Conservation (phyloP, 2,888 invertebrate genomes). For the Catocala sponsa region DNA sequence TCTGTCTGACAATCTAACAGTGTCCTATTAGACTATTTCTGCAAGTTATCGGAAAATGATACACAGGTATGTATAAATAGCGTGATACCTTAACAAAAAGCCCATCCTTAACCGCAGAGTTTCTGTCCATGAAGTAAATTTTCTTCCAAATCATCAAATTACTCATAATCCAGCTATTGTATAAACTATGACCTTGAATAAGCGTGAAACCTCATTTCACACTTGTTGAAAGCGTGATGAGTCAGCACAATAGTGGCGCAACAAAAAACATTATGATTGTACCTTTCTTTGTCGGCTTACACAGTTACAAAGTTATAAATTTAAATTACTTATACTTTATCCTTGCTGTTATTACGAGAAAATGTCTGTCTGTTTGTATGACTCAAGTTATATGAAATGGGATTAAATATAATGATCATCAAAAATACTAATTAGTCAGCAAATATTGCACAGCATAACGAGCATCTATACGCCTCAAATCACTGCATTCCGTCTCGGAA, state of each 20-base stretch:
- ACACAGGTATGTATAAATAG: too few species aligned
- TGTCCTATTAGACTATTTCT: too few species aligned
- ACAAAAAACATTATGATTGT: conserved; percentile 10
- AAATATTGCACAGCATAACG: too few species aligned
- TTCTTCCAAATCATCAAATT: neutral
- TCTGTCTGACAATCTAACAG: too few species aligned
- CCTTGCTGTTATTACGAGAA: neutral
- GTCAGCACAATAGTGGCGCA: conserved; percentile 29
- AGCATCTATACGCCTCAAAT: too few species aligned
- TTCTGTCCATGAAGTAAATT: neutral
- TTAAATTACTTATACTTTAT: neutral
- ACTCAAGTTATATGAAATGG: too few species aligned
- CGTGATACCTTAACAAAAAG: neutral
- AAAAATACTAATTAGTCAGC: too few species aligned
- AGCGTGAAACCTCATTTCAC: conserved; percentile 3
- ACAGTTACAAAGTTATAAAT: neutral
- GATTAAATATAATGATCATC: too few species aligned
- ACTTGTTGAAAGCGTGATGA: conserved; percentile 31
- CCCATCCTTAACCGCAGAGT: neutral
- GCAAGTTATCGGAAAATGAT: too few species aligned
- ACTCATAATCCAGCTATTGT: neutral
- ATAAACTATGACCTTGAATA: conserved; percentile 1
- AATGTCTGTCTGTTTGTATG: neutral
- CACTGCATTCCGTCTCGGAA: too few species aligned
- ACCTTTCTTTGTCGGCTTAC: conserved; percentile 19